Evolutionary conservation across 2,113 vertebrate genomes (phyloP).

Genomic region (Coracopsis vasa): DNA sequence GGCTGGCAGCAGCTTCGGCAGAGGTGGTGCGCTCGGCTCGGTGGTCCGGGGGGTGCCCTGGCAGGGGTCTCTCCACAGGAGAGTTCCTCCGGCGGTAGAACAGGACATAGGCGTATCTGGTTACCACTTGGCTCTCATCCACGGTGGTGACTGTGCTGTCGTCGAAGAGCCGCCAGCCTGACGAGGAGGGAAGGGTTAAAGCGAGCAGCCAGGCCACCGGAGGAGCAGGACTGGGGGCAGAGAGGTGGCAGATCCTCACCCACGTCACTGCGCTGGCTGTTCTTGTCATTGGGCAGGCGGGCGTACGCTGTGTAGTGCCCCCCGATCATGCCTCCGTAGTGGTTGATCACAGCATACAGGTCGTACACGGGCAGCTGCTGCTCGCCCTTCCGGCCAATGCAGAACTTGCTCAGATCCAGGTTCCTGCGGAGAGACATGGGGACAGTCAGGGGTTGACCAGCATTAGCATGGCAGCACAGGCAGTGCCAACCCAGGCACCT

Average conservation of each 20-base stretch:
- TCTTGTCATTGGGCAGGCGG: conserved; percentile 92
- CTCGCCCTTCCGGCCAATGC: conserved; percentile 95
- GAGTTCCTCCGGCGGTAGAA: conserved; percentile 97
- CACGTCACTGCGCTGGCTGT: conserved; percentile 97
- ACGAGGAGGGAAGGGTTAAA: not conserved
- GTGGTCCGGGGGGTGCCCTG: conserved; percentile 73
- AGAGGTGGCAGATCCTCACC: conserved; percentile 75
- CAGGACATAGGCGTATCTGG: conserved; percentile 94
- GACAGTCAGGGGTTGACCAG: not conserved
- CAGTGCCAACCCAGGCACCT: not conserved
- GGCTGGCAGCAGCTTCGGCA: conserved; percentile 85
- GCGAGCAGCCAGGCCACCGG: accelerated
- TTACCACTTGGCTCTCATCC: conserved; percentile 97
- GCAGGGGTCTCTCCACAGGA: conserved; percentile 91
- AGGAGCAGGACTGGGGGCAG: accelerated
- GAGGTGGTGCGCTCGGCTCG: conserved; percentile 65
- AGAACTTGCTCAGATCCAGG: conserved; percentile 96
- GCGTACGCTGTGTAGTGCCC: conserved; percentile 97
- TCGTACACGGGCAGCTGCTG: conserved; percentile 93
- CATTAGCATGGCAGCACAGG: not conserved
- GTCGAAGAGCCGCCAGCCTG: conserved; percentile 97
- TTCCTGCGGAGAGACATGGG: conserved; percentile 71
- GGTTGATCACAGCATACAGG: conserved; percentile 96
- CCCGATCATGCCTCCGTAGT: conserved; percentile 98
- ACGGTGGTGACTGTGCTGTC: conserved; percentile 97